Evolutionary conservation across 2,113 vertebrate species (phyloP), one percentile per base, ranked within the genome.

Genomic region (Burhinus bistriatus): DNA sequence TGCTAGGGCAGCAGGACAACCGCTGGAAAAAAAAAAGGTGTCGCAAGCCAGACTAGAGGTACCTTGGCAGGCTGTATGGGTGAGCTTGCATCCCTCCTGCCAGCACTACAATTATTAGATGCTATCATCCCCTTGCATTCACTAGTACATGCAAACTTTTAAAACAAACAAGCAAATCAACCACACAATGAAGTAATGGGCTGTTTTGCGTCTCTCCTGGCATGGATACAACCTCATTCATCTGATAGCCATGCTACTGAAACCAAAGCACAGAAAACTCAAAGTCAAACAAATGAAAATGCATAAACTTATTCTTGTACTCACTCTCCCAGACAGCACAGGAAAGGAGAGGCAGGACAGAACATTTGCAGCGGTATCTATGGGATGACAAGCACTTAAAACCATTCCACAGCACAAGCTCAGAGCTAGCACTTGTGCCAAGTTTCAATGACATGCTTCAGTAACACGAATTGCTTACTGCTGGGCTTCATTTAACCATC

Each of bases 141-240:
- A 93, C 70, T 42, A 94, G 40, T 87, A 95, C 94, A 97, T 88
- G 87, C 95, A 96, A 96, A 97, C 93, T 95, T 94, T 95, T 94
- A 95, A 97, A 95, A 97, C 93, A 97, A 97, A 97, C 97, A 97
- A 96, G 95, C 94, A 95, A 95, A 95, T 62, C 94, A 94, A 96
- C 93, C 95, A 80, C 95, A 93, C 95, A 96, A 91, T 94, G 95
- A 96, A 95, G 94, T 97, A 97, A 96, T 91, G 91, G 89, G 89
- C 91, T 95, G 91, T 30, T 95, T 75, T 93, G 90, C 93, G 90
- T 96, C 85, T 94, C 72, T 70, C 62, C 90, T 97, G 96, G 92
- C 94, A 95, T 0, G 0, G 59, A 78, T 88, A 91, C 85, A 92
- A 84, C 72, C 79, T 94, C 87, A 96, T 95, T 97, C 92, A 96